Percentiles rank a stretch among this genome's conserved stretches.
Evolutionary conservation across 2,888 invertebrate species (phyloP).

Genomic region (Andrena praecox): DNA sequence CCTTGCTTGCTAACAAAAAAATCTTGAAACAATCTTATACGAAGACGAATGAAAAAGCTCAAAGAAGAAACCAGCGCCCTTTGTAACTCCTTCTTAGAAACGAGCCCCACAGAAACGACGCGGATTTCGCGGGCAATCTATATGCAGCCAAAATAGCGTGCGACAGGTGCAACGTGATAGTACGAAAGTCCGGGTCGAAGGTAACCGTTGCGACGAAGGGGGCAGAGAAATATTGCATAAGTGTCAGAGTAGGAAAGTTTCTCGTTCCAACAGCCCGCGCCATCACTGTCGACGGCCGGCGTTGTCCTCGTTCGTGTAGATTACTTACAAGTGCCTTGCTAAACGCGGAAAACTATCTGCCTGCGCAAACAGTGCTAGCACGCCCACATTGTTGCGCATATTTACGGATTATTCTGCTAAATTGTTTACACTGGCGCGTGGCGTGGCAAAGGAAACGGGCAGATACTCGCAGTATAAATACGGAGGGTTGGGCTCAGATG

Average conservation of each 20-base stretch:
- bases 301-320: slow-evolving; percentile 49
- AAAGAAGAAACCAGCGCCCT: background rate
- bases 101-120: background rate
- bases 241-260: slow-evolving; percentile 68
- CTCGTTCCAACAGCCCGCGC: slow-evolving; percentile 35
- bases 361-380: slow-evolving; percentile 35
- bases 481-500: background rate
- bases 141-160: slow-evolving; percentile 31
- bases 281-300: slow-evolving; percentile 25
- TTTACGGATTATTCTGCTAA: slow-evolving; percentile 55
- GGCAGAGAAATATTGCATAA: slow-evolving; percentile 65
- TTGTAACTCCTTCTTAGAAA: background rate
- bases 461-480: background rate
- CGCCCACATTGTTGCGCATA: slow-evolving; percentile 25
- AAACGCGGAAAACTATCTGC: slow-evolving; percentile 30
- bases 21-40: background rate
- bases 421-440: slow-evolving; percentile 41
- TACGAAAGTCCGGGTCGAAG: slow-evolving; percentile 66
- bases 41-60: too few species aligned
- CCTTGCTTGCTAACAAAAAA: background rate
- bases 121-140: slow-evolving; percentile 23
- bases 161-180: slow-evolving; percentile 45
- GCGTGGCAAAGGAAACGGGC: background rate
- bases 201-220: slow-evolving; percentile 43
- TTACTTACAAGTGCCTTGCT: slow-evolving; percentile 21